A percentile compares a stretch with the other conserved stretches of the same genome.
These are phyloP conservation scores for Aurelia sp. DNA, from an alignment of 30 jellyfish, hydroid and myxozoan genomes.

Conservation along the genomic window DNA sequence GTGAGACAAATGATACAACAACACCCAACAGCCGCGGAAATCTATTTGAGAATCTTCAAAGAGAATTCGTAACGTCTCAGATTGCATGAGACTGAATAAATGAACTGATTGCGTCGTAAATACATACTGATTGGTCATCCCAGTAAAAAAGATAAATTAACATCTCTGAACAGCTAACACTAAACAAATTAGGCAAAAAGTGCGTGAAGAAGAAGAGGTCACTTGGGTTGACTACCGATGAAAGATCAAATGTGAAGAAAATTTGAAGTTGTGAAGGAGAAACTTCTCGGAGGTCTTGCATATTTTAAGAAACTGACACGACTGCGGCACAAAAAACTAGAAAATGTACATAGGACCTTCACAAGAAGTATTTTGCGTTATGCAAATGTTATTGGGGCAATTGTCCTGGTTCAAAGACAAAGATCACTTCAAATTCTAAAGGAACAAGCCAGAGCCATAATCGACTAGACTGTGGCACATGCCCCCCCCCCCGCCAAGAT, in stretches of 20 bases:
- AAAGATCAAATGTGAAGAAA: neutral
- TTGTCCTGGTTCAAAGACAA: too few relatives aligned
- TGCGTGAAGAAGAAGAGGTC: neutral
- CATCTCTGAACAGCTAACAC: neutral
- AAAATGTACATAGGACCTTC: too few relatives aligned
- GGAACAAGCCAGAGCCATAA: too few relatives aligned
- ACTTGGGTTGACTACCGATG: neutral
- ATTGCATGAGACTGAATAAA: conserved; percentile 19
- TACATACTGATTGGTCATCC: conserved; percentile 30
- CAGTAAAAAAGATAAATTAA: neutral
- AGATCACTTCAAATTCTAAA: too few relatives aligned
- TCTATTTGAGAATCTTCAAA: neutral
- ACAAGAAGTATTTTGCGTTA: too few relatives aligned
- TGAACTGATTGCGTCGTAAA: neutral
- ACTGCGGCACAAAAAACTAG: too few relatives aligned
- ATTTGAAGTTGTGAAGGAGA: neutral
- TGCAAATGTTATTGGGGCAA: too few relatives aligned
- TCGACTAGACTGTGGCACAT: too few relatives aligned
- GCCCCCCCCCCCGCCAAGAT: too few relatives aligned
- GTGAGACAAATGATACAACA: conserved; percentile 25
- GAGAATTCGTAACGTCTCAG: neutral
- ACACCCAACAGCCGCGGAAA: neutral
- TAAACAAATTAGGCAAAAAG: conserved; percentile 3
- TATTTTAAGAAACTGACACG: too few relatives aligned
- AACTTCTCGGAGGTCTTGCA: too few relatives aligned